phyloP scores from a whole-genome alignment of 2,888 invertebrate genomes.

The Chrysotoxum bicinctum region DNA sequence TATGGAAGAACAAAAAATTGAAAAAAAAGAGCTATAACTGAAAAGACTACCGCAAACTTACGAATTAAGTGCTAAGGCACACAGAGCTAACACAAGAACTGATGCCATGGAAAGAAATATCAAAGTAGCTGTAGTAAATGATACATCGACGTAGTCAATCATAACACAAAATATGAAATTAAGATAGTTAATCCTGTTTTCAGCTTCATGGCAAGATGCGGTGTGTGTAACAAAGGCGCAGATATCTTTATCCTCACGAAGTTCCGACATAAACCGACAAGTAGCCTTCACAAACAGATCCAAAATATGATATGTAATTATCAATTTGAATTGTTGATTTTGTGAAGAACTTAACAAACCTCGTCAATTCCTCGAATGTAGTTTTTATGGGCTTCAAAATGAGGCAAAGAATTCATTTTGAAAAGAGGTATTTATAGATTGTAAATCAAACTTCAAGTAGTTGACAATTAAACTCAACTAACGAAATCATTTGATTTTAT shows the following conservation, averaged over 20 bases:
- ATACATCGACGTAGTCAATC: slow-evolving; percentile 6
- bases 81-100: background rate
- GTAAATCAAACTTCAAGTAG: too few species aligned
- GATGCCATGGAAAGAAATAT: background rate
- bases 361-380: slow-evolving; percentile 53
- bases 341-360: slow-evolving; percentile 11
- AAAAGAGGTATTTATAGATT: too few species aligned
- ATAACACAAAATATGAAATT: slow-evolving; percentile 30
- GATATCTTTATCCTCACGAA: slow-evolving; percentile 26
- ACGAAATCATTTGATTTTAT: too few species aligned
- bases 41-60: background rate
- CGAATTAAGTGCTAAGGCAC: slow-evolving; percentile 17
- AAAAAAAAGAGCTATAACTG: background rate
- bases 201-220: slow-evolving; percentile 30
- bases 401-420: slow-evolving; percentile 37
- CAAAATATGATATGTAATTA: background rate
- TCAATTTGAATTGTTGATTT: background rate
- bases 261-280: slow-evolving; percentile 34
- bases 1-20: background rate
- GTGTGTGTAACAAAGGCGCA: slow-evolving; percentile 31
- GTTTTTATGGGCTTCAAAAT: slow-evolving; percentile 53
- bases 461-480: too few species aligned
- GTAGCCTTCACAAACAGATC: background rate
- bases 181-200: slow-evolving; percentile 32
- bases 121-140: background rate